Evolutionary conservation across 2,113 vertebrate species (phyloP).

Genomic region (Illadopsis cleaveri): DNA sequence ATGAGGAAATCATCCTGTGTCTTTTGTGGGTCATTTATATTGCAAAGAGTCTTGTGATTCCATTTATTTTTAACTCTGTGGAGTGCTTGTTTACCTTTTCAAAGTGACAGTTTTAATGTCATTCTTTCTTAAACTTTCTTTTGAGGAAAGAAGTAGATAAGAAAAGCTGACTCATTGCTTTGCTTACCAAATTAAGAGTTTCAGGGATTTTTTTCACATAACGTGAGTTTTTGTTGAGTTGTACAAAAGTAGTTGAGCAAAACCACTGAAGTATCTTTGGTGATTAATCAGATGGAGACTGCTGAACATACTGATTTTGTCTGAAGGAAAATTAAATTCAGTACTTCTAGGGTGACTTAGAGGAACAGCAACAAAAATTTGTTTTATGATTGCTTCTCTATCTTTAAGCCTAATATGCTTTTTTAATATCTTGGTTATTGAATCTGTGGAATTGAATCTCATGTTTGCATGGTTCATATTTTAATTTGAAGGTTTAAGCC

Average conservation of each 20-base stretch:
- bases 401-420: background rate
- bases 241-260: background rate
- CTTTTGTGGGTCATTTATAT: background rate
- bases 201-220: background rate
- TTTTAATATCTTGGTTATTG: constrained; percentile 16
- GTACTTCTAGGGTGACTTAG: background rate
- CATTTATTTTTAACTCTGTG: constrained; percentile 26
- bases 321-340: constrained; percentile 1
- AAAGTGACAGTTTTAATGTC: background rate
- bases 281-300: background rate
- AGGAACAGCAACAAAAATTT: background rate
- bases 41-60: constrained; percentile 20
- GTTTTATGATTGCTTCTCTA: background rate
- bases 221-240: background rate
- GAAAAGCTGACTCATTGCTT: background rate
- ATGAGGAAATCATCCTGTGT: background rate
- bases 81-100: constrained; percentile 19
- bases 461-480: background rate
- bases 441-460: background rate
- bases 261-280: background rate
- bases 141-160: background rate
- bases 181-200: background rate
- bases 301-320: background rate
- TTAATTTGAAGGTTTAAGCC: constrained; percentile 25
- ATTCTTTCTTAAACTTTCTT: background rate